phyloP scores from a whole-genome alignment of 2,888 invertebrate genomes.

The Tolmerus cingulatus region DNA sequence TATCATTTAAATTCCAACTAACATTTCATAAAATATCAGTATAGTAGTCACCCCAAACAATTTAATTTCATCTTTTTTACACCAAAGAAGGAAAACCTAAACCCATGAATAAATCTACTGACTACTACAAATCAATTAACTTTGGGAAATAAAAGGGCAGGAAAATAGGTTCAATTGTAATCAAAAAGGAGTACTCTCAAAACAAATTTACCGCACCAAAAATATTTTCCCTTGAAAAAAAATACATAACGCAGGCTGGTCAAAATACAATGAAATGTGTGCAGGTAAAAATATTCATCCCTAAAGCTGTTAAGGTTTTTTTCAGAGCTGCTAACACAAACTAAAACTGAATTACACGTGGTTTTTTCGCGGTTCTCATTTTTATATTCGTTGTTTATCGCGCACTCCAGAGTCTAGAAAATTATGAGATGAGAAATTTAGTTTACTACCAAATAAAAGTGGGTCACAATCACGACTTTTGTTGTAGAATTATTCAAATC shows the following conservation, averaged over 20 bases:
- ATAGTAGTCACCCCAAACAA: too few species aligned
- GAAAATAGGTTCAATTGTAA: background rate
- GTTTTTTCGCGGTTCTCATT: background rate
- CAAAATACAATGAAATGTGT: background rate
- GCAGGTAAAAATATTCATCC: too few species aligned
- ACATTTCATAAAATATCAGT: too few species aligned
- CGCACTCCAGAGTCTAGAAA: too few species aligned
- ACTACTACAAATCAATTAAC: background rate
- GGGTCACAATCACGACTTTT: background rate
- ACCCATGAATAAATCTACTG: background rate
- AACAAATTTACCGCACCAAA: background rate
- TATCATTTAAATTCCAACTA: too few species aligned
- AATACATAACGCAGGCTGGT: background rate
- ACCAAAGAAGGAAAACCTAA: too few species aligned
- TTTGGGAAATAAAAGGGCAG: background rate
- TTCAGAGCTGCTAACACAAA: background rate
- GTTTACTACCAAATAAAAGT: too few species aligned
- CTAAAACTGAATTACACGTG: background rate
- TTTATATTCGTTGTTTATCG: background rate
- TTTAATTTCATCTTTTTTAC: too few species aligned
- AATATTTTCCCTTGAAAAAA: background rate
- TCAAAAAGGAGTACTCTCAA: background rate
- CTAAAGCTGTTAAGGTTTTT: background rate
- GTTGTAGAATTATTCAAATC: too few species aligned
- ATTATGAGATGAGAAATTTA: too few species aligned